Evolutionary conservation across 1,140 invertebrate genomes (phyloP), one percentile per base, ranked within the genome.

Genomic region (Drosophila lacertosa): DNA sequence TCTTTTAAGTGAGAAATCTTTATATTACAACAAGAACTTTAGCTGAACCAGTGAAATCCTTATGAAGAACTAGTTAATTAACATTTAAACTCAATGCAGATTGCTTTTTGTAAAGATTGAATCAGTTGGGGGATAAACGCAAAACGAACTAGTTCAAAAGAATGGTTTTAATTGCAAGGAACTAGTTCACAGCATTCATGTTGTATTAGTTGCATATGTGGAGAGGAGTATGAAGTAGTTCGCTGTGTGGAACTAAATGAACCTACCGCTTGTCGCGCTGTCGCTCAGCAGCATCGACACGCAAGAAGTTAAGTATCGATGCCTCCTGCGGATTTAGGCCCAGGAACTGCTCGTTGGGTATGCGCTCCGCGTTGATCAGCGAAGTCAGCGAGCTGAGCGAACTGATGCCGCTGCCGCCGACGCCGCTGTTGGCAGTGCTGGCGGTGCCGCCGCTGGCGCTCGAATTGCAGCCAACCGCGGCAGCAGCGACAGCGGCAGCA

Each of bases 301-400:
- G 93, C 70, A 95, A 82, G 60, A 95, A 94, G 47, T 93, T 94
- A 47, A 95, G 91, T 35, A 95, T 93, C 1, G 94, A 94, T 0
- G 93, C 93, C 88, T 95, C 94, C 59, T 94, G 93, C 5, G 91
- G 81, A 76, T 91, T 90, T 1, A 92, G 84, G 10, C 91, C 91
- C 48, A 92, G 54, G 51, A 91, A 88, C 74, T 91, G 91, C 42
- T 91, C 90, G 45, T 88, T 91, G 10, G 90, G 89, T 73, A 91
- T 90, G 44, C 89, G 77, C 50, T 91, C 90, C 50, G 90, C 91
- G 57, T 91, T 91, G 59, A 91, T 91, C 42, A 91, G 79, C 16
- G 84, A 90, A 16, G 90, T 91, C 4, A 91, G 82, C 10, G 91
- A 90, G 54, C 89, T 90, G 11, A 90, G 89, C 2, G 89, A 90